Evolutionary conservation across 2,797 vertebrate species (phyloP).

Genomic region (Anas georgica): DNA sequence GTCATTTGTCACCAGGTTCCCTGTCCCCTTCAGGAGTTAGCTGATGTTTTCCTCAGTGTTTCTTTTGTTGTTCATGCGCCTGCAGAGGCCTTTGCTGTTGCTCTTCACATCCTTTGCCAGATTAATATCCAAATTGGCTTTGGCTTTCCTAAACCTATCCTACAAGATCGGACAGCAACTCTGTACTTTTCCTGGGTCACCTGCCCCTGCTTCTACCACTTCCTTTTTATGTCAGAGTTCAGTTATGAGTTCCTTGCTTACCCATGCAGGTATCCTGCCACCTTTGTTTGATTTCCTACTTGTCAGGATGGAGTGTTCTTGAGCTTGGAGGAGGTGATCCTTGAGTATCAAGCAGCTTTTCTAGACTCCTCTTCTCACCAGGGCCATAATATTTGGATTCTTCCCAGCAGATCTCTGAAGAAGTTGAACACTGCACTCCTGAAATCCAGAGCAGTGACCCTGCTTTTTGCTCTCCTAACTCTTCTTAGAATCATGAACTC

Average conservation of each 20-base stretch:
- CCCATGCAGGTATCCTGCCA: accelerated
- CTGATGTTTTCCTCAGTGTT: background rate
- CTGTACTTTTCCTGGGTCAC: background rate
- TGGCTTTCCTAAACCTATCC: background rate
- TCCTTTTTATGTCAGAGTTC: background rate
- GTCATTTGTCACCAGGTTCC: background rate
- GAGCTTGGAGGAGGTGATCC: background rate
- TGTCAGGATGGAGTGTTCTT: background rate
- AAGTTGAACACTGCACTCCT: background rate
- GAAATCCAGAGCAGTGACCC: background rate
- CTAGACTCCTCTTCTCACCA: background rate
- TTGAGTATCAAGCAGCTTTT: background rate
- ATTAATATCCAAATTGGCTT: background rate
- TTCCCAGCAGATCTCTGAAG: background rate
- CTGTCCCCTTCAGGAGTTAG: background rate
- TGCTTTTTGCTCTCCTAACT: background rate
- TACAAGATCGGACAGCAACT: background rate
- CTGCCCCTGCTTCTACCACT: background rate
- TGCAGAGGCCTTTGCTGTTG: background rate
- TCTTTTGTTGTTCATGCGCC: background rate
- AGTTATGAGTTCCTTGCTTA: background rate
- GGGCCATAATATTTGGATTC: background rate
- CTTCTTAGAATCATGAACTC: background rate
- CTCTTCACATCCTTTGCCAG: background rate
- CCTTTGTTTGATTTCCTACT: background rate